phyloP scores from a whole-genome alignment of 1,140 invertebrate genomes.

The Hycleus cichorii region DNA sequence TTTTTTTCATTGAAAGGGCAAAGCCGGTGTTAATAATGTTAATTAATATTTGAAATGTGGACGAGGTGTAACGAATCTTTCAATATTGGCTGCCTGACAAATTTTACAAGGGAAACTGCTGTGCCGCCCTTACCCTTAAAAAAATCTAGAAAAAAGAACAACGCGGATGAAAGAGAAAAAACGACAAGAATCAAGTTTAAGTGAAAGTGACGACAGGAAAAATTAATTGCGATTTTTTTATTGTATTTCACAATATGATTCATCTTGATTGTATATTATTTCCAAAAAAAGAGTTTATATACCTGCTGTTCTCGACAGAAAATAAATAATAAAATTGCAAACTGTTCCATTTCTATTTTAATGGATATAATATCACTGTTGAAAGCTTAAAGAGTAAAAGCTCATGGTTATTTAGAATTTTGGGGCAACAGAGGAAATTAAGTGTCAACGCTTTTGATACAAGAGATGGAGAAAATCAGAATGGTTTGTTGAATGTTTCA shows the following conservation, averaged over 20 bases:
- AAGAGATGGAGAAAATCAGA: conserved; percentile 11
- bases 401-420: conserved; percentile 16
- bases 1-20: conserved; percentile 36
- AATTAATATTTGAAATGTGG: conserved; percentile 41
- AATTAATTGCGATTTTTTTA: too few relatives aligned
- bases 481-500: conserved; percentile 10
- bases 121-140: not conserved
- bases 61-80: conserved; percentile 10
- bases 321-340: not conserved
- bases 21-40: conserved; percentile 40
- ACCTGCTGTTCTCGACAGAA: too few relatives aligned
- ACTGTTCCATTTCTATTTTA: conserved; percentile 1
- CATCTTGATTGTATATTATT: too few relatives aligned
- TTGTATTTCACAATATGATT: too few relatives aligned
- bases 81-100: conserved; percentile 10
- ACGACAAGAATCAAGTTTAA: too few relatives aligned
- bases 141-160: too few relatives aligned
- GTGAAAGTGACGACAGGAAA: too few relatives aligned
- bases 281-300: too few relatives aligned
- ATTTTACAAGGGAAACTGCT: not conserved
- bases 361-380: conserved; percentile 12
- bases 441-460: conserved; percentile 22
- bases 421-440: conserved; percentile 20
- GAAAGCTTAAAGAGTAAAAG: conserved; percentile 18
- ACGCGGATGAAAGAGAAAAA: too few relatives aligned